These are phyloP conservation scores for Axis porcinus DNA, from an alignment of 2,113 vertebrate species.

Conservation along the genomic window DNA sequence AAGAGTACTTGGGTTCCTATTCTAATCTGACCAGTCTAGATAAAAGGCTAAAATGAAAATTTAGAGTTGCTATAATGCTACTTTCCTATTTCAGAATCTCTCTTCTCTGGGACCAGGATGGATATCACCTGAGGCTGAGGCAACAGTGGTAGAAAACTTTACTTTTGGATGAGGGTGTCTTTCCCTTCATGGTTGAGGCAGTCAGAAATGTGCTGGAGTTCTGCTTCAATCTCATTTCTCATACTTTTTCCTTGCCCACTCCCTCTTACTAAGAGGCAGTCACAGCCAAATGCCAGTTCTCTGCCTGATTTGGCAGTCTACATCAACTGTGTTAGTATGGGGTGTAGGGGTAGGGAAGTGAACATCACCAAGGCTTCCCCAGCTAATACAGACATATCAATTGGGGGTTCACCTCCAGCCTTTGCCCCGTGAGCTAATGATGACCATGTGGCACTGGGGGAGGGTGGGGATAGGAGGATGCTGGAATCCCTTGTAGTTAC, in stretches of 20 bases:
- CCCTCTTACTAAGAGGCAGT: not conserved
- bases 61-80: not conserved
- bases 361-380: not conserved
- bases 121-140: not conserved
- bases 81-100: not conserved
- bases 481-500: not conserved
- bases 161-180: not conserved
- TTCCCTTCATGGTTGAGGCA: not conserved
- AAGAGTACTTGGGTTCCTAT: not conserved
- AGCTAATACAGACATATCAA: not conserved
- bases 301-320: not conserved
- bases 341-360: accelerated
- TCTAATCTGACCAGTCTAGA: not conserved
- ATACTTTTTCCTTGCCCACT: not conserved
- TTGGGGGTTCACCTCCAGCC: not conserved
- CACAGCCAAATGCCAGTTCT: not conserved
- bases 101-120: not conserved
- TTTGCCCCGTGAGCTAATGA: not conserved
- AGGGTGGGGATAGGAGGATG: not conserved
- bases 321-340: not conserved
- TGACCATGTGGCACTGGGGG: not conserved
- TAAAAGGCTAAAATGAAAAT: not conserved
- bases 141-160: not conserved
- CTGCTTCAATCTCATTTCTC: not conserved
- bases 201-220: not conserved